Base-by-base conservation (phyloP, 2,113 vertebrate genomes). In the Macquaria australasica region DNA sequence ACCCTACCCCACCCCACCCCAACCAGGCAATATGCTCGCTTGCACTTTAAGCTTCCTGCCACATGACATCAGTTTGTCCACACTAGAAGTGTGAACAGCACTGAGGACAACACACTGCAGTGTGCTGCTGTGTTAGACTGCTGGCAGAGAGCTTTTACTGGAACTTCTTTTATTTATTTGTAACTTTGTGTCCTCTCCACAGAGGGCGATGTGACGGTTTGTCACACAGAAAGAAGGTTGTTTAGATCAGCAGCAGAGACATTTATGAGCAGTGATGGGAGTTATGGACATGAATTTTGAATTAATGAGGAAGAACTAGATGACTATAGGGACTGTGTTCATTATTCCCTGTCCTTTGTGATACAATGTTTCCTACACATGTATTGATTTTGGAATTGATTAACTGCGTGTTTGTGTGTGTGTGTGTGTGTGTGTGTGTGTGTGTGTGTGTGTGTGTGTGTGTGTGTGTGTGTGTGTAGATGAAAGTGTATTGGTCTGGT, bases 31-130 rank as follows among this genome's bases (percentile, higher is more conserved):
- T 60, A 90, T 28, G 31, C 75, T 88, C 6, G 87, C 94, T 92
- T 84, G 94, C 93, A 94, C 95, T 95, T 95, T 93, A 92, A 83
- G 74, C 78, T 73, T 90, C 73, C 63, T 88, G 84, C 83, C 87
- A 67, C 4, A 68, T 72, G 58, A 85, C 75, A 77, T 86, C 83
- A 84, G 66, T 89, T 79, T 63, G 77, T 73, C 74, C 69, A 77
- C 58, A 55, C 48, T 31, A 48, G 60, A 79, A 69, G 23, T 63
- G 73, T 77, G 78, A 62, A 70, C 69, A 60, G 39, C 78, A 78
- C 84, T 55, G 12, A 89, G 70, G 66, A 90, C 5, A 66, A 62
- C 41, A 60, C 63, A 68, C 70, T 76, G 48, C 55, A 68, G 59
- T 31, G 6, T 67, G 64, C 34, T 73, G 73, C 73, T 53, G 16